Evolutionary conservation across 2,113 vertebrate genomes (phyloP), one percentile per base, ranked within the genome.

Genomic region (Neodon shergylaensis): DNA sequence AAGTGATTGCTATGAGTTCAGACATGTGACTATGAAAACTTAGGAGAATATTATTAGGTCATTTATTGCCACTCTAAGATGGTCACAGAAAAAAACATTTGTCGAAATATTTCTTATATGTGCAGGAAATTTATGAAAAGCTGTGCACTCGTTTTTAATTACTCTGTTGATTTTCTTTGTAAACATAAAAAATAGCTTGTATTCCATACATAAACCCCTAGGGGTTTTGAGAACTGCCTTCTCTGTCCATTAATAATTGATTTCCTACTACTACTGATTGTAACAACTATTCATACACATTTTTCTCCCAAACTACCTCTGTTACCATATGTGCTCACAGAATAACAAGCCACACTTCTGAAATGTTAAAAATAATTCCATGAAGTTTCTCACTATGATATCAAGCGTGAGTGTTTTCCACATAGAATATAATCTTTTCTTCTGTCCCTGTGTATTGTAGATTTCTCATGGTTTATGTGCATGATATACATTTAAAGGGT

Each of bases 311-410:
- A 74, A 72, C 11, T 85, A 72, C 3, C 5, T 66, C 31, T 89
- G 7, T 83, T 17, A 91, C 6, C 22, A 81, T 22, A 81, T 42
- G 14, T 88, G 39, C 26, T 94, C 73, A 83, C 9, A 58, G 81
- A 93, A 83, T 74, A 81, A 79, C n/a, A 89, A 52, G 21, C 26
- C n/a, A 36, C 10, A 79, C 0, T 73, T 93, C 21, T 58, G 22
- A 89, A 92, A 22, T 78, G 42, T 90, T 39, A 63, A 76, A 78
- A 78, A 39, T 42, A 86, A 39, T 84, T 88, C 65, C n/a, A 88
- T 49, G 12, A 95, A 49, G 10, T 86, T 91, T 76, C 44, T 83
- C 52, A 28, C 36, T 79, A 4, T 1, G 1, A 42, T 65, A 36
- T 81, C 42, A 93, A 42, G 19, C 73, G 19, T 63, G 7, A 52